phyloP scores from a whole-genome alignment of 1,140 invertebrate species.

The Elymnias hypermnestra region DNA sequence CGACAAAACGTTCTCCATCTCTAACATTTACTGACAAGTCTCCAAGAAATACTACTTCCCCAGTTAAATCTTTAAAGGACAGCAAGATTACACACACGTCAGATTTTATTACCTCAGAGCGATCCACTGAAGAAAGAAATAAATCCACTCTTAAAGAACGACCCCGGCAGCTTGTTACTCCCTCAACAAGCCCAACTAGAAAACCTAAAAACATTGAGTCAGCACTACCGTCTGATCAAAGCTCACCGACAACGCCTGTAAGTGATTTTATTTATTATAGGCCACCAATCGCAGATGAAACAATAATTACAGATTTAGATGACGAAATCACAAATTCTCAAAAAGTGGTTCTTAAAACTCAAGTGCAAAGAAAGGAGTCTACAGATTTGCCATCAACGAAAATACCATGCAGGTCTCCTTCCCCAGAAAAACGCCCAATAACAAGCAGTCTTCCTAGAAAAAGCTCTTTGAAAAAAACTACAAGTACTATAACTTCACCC shows the following conservation, averaged over 20 bases:
- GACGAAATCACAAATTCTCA: slow-evolving; percentile 18
- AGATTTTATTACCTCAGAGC: slow-evolving; percentile 44
- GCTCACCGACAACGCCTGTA: slow-evolving; percentile 72
- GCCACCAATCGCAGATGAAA: slow-evolving; percentile 39
- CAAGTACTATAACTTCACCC: slow-evolving; percentile 39
- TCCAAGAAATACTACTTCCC: slow-evolving; percentile 33
- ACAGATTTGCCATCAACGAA: slow-evolving; percentile 36
- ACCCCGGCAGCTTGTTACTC: slow-evolving; percentile 51
- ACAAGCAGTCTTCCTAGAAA: slow-evolving; percentile 61
- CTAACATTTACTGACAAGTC: slow-evolving; percentile 15
- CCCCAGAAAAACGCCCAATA: slow-evolving; percentile 50
- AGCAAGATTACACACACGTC: slow-evolving; percentile 32
- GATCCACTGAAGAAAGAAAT: slow-evolving; percentile 40
- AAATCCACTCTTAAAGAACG: slow-evolving; percentile 37
- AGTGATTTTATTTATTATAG: slow-evolving; percentile 71
- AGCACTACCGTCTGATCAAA: slow-evolving; percentile 56
- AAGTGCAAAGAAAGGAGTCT: slow-evolving; percentile 18
- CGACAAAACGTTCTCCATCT: not conserved
- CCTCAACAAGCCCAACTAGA: slow-evolving; percentile 64
- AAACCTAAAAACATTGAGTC: slow-evolving; percentile 52
- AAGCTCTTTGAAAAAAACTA: slow-evolving; percentile 71
- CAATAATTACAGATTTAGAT: slow-evolving; percentile 61
- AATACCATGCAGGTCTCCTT: slow-evolving; percentile 59
- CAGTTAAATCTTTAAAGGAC: slow-evolving; percentile 35
- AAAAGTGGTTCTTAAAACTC: not conserved